phyloP scores from a whole-genome alignment of 2,888 invertebrate species.

The Carpatolechia fugitivella region DNA sequence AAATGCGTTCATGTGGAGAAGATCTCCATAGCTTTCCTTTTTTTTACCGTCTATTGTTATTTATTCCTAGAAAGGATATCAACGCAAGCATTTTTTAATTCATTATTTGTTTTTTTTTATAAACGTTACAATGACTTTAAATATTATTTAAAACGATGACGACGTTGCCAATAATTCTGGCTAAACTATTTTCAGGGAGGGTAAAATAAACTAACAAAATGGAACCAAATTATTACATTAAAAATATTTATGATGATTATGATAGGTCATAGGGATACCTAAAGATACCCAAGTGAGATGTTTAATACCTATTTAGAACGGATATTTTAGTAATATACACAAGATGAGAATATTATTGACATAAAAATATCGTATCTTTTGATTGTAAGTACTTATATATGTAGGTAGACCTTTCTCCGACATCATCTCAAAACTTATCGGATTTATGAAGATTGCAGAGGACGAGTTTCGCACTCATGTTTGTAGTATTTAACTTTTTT shows the following conservation, averaged over 20 bases:
- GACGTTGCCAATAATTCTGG: neutral
- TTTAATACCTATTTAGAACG: conserved; percentile 33
- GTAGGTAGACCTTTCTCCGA: conserved; percentile 12
- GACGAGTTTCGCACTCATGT: no score
- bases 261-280: conserved; percentile 43
- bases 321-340: conserved; percentile 49
- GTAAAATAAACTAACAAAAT: conserved; percentile 30
- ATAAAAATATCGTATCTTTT: conserved; percentile 8
- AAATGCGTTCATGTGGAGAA: no score
- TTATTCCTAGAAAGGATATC: no score
- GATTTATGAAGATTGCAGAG: no score
- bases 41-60: no score
- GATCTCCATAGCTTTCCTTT: no score
- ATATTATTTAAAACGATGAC: neutral
- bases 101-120: no score
- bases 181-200: conserved; percentile 2
- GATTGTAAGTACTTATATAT: conserved; percentile 27
- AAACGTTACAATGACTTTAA: no score
- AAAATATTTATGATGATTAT: conserved; percentile 27
- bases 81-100: no score
- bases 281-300: conserved; percentile 61
- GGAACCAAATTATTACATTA: conserved; percentile 42
- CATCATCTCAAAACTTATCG: no score
- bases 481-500: no score
- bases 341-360: conserved; percentile 29